Conservation (phyloP, 2,113 vertebrate species). For the Lepus europaeus region DNA sequence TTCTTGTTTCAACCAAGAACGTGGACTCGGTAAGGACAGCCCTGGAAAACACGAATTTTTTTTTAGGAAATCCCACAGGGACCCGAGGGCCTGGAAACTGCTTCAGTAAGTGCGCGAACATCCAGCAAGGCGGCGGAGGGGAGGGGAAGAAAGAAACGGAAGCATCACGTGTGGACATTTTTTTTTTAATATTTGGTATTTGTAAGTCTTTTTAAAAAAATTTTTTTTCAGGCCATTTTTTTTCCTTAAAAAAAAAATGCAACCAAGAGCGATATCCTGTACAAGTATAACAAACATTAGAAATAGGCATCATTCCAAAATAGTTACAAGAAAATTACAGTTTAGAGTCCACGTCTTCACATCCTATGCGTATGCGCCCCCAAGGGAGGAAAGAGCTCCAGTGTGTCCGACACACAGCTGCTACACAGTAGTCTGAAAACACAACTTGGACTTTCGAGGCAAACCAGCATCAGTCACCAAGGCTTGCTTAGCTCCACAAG, state of each 20-base stretch:
- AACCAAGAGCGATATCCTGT: conserved; percentile 87
- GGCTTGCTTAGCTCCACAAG: conserved; percentile 53
- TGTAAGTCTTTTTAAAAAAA: conserved; percentile 86
- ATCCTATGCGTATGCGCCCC: conserved; percentile 83
- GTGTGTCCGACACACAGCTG: conserved; percentile 63
- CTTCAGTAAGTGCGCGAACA: accelerated
- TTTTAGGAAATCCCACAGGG: not conserved
- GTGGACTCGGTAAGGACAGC: not conserved
- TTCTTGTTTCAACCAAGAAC: not conserved
- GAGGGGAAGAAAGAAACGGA: conserved; percentile 46
- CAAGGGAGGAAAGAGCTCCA: conserved; percentile 59
- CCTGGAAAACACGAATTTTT: not conserved
- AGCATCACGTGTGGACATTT: conserved; percentile 80
- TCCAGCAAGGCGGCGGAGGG: accelerated
- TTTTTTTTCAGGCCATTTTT: conserved; percentile 85
- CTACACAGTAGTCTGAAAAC: conserved; percentile 75
- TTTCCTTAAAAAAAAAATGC: conserved; percentile 81
- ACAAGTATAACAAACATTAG: conserved; percentile 89
- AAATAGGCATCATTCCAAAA: conserved; percentile 88
- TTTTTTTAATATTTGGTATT: conserved; percentile 87
- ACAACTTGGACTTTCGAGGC: conserved; percentile 60
- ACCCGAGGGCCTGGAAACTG: not conserved
- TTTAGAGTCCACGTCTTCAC: conserved; percentile 83
- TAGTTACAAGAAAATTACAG: conserved; percentile 85
- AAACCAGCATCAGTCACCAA: conserved; percentile 56